Base-by-base conservation (phyloP, 1,140 invertebrate species). In the Pectinophora gossypiella region DNA sequence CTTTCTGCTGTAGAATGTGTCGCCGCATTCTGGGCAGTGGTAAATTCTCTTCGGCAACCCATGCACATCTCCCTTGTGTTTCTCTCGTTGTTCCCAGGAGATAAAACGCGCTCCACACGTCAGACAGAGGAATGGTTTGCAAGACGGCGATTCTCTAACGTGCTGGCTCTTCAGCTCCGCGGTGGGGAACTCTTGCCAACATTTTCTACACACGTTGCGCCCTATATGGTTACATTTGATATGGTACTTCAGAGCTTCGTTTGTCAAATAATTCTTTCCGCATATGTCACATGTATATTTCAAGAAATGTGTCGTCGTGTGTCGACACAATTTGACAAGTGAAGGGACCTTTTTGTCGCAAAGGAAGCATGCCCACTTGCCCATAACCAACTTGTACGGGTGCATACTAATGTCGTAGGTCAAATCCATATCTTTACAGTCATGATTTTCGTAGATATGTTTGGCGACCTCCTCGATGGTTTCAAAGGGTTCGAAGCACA, bases 261-360 rank as follows among this genome's bases (percentile, higher is more conserved):
- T 65, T 0, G 71, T 74, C 19, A 77, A 23, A 59, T 84, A 86
- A 18, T 56, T 72, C 7, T 72, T 59, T 0, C 80, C 82, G 47
- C 82, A 85, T 1, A 68, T 54, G n/a, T 85, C 82, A 40, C 82
- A 85, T 1, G 78, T 84, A 35, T 65, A 79, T 18, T 81, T 74
- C n/a, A 58, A 55, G 16, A 72, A 84, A 59, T 86, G 80, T 0
- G 72, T 62, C 0, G 70, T 72, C 0, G 76, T 86, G 40, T 86
- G 82, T 19, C 75, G 61, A 46, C 69, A 72, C 0, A 85, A 49
- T 15, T 71, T 76, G 0, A 56, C 69, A 0, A 85, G 40, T 0
- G 73, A 58, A 0, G 75, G 66, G 10, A 77, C 55, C 54, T 79
- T 82, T 40, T 69, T 69, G 12, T 66, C 46, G 21, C 82, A 85